Conservation (phyloP, 2,888 invertebrate genomes). For the Himalopsyche tibetana region DNA sequence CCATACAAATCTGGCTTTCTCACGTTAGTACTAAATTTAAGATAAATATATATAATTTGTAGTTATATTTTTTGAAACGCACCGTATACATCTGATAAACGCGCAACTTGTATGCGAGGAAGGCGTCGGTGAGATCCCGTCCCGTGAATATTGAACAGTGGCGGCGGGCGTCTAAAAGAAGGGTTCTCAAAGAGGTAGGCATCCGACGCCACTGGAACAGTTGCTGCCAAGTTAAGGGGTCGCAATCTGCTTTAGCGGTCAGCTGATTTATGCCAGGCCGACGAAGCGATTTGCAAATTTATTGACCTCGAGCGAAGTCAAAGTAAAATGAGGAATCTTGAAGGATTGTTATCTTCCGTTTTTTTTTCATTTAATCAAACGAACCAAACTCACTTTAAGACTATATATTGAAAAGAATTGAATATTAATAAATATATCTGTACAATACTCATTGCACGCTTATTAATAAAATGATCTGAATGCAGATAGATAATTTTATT, state of each 20-base stretch:
- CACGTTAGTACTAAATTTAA: too few relatives aligned
- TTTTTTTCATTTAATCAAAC: too few relatives aligned
- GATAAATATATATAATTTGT: not conserved
- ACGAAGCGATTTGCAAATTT: constrained; percentile 37
- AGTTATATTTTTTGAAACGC: not conserved
- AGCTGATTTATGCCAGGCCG: constrained; percentile 37
- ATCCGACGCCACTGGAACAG: constrained; percentile 13
- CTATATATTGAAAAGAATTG: too few relatives aligned
- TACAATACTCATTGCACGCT: too few relatives aligned
- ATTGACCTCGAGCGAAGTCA: not conserved
- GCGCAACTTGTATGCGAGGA: constrained; percentile 63
- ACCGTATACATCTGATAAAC: constrained; percentile 57
- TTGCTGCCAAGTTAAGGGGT: constrained; percentile 40
- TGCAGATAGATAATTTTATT: too few relatives aligned
- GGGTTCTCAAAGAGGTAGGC: constrained; percentile 21
- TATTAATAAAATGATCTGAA: too few relatives aligned
- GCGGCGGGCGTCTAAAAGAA: constrained; percentile 18
- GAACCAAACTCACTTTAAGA: too few relatives aligned
- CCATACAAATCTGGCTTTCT: too few relatives aligned
- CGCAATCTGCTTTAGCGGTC: constrained; percentile 42
- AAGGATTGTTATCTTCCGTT: not conserved
- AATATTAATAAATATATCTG: too few relatives aligned
- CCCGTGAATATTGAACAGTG: constrained; percentile 63
- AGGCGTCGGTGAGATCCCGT: constrained; percentile 47
- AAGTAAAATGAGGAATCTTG: constrained; percentile 32